Evolutionary conservation across 2,888 invertebrate genomes (phyloP).

Genomic region (Pandemis corylana): DNA sequence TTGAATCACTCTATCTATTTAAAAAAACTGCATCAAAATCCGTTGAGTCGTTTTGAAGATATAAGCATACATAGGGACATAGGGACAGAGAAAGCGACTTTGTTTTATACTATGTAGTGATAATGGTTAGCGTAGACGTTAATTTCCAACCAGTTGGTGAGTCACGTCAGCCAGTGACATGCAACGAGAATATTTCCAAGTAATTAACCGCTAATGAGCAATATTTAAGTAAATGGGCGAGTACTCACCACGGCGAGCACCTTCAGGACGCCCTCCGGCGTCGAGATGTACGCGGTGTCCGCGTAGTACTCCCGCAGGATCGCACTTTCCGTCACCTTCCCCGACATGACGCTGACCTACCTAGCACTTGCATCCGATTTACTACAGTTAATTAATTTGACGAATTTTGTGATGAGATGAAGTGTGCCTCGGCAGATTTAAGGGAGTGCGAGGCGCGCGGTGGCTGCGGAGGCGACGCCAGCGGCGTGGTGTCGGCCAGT

Average conservation of each 20-base stretch:
- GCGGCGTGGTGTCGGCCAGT: background rate
- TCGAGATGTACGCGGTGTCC: slow-evolving; percentile 57
- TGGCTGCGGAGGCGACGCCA: background rate
- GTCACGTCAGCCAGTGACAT: no score
- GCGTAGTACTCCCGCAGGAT: slow-evolving; percentile 59
- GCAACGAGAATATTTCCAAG: no score
- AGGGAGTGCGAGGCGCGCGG: background rate
- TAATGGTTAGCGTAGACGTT: no score
- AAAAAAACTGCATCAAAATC: no score
- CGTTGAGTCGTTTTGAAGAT: no score
- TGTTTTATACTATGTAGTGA: no score
- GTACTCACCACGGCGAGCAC: slow-evolving; percentile 57
- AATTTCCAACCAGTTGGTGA: no score
- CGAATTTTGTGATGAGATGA: background rate
- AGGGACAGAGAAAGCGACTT: no score
- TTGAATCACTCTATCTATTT: no score
- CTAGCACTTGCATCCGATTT: background rate
- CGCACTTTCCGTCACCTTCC: slow-evolving; percentile 31
- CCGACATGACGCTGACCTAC: background rate
- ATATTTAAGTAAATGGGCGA: background rate
- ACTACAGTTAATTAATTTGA: background rate
- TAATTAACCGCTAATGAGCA: no score
- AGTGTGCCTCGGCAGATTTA: background rate
- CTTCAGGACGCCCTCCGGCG: slow-evolving; percentile 64
- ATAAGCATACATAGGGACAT: no score